Base-by-base conservation (phyloP, 2,888 invertebrate genomes). In the Eudemis profundana region DNA sequence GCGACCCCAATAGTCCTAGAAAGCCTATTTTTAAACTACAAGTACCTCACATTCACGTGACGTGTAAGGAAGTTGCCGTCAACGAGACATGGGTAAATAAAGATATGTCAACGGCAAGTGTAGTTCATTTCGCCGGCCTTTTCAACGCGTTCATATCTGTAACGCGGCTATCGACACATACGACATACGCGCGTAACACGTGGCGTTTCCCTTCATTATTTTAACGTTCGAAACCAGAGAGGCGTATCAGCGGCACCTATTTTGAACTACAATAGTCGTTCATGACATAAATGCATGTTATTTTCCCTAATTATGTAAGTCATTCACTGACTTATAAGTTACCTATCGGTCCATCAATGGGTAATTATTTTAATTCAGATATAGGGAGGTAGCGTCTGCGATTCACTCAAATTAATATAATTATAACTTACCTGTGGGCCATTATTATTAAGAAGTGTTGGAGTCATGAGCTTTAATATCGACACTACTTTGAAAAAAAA, bases 71-170 rank as follows among this genome's bases (percentile, higher is more conserved):
- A 42, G 59, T n/a, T 7, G 21, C 50, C 36, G 57, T 59, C 59
- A 33, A 14, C 51, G 51, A 40, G 59, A 65, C 51, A 36, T 36
- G 51, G 65, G 65, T 60, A 53, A 53, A 65, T 65, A 65, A 51
- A 65, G 46, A 38, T 44, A 56, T 63, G 56, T 56, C 49, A 54
- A 38, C 40, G 27, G 19, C 54, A 49, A 40, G 14, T 44, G 23
- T 56, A 51, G 36, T 59, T 59, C 46, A 46, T 51, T 51, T 38
- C 46, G 49, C 14, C 51, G 59, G 53, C 46, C 64, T 65, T 46
- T 59, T 65, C 59, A 51, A 46, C 27, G 14, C n/a, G 49, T 47
- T 27, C 38, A n/a, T 44, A 42, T 42, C 61, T 33, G 53, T 36
- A 8, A 19, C 40, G 21, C 17, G 17, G 42, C 47, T 23, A 59